Evolutionary conservation across 92 coral and sea anemone genomes (phyloP).

Genomic region (Porites rus): DNA sequence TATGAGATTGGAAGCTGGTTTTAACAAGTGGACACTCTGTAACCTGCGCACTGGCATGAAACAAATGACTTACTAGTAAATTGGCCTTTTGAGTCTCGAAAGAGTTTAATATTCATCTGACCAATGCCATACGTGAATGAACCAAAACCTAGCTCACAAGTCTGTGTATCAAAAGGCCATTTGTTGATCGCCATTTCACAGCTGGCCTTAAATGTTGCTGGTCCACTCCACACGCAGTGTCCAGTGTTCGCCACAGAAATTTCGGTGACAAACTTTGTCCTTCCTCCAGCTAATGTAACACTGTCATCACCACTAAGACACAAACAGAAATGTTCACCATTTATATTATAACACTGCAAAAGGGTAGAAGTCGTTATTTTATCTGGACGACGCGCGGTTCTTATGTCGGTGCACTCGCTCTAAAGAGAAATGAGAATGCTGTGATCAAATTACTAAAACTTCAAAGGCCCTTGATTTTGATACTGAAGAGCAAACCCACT

Average conservation of each 20-base stretch:
- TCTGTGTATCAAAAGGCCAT: constrained; percentile 80
- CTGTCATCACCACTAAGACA: constrained; percentile 67
- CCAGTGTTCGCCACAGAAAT: constrained; percentile 53
- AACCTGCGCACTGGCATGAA: too few relatives aligned
- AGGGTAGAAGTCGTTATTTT: too few relatives aligned
- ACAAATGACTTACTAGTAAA: constrained; percentile 25
- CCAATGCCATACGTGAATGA: constrained; percentile 63
- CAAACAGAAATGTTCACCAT: too few relatives aligned
- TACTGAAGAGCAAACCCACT: too few relatives aligned
- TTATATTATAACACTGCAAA: too few relatives aligned
- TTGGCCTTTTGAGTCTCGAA: constrained; percentile 29
- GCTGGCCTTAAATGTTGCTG: constrained; percentile 73
- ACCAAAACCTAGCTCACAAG: constrained; percentile 68
- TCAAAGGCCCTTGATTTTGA: too few relatives aligned
- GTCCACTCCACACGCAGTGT: constrained; percentile 72
- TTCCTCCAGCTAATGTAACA: constrained; percentile 67
- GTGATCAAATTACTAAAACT: too few relatives aligned
- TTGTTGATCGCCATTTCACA: constrained; percentile 63
- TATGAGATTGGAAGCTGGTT: too few relatives aligned
- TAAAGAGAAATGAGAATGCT: too few relatives aligned
- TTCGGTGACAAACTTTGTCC: constrained; percentile 56
- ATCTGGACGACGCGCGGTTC: too few relatives aligned
- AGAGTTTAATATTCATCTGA: constrained; percentile 38
- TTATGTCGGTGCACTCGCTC: too few relatives aligned
- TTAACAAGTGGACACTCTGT: too few relatives aligned